Evolutionary conservation across 2,113 vertebrate species (phyloP).

Genomic region (Glaucidium brasilianum): DNA sequence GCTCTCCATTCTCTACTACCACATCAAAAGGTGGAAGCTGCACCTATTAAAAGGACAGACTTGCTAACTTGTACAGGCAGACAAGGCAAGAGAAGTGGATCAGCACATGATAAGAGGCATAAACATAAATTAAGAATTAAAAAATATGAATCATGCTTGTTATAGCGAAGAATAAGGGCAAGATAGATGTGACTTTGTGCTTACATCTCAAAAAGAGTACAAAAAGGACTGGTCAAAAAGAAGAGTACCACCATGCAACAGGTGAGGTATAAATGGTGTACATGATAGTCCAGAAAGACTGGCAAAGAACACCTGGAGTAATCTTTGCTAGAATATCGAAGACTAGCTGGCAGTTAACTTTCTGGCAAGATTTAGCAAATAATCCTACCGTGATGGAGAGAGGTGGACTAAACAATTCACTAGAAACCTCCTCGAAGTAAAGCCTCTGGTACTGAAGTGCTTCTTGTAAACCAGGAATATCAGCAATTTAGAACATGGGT

Average conservation of each 20-base stretch:
- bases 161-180: not conserved
- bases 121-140: not conserved
- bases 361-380: not conserved
- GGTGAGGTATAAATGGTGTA: not conserved
- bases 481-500: not conserved
- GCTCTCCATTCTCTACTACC: not conserved
- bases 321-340: not conserved
- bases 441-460: not conserved
- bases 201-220: not conserved
- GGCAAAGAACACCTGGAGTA: not conserved
- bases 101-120: not conserved
- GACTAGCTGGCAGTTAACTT: not conserved
- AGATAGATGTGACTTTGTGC: not conserved
- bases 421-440: not conserved
- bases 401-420: not conserved
- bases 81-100: not conserved
- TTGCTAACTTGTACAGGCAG: not conserved
- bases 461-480: not conserved
- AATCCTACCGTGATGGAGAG: not conserved
- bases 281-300: not conserved
- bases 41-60: not conserved
- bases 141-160: not conserved
- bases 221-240: not conserved
- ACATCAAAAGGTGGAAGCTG: not conserved
- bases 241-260: not conserved